Evolutionary conservation across 1,140 invertebrate genomes (phyloP).

Genomic region (Drosophila insularis): DNA sequence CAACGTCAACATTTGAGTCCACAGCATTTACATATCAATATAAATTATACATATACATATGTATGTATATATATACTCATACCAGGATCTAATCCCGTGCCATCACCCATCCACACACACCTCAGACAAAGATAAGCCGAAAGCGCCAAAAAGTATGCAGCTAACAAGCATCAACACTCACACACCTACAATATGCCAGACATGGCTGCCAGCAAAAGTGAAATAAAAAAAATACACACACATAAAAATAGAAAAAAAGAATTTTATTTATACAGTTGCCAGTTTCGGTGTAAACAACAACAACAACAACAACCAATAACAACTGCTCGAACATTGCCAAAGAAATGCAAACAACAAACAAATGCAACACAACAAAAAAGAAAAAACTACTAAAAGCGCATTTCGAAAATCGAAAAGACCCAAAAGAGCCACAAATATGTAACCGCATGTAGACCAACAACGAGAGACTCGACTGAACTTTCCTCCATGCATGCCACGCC

Average conservation of each 20-base stretch:
- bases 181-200: constrained; percentile 16
- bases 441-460: constrained; percentile 58
- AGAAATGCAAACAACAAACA: constrained; percentile 67
- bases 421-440: constrained; percentile 67
- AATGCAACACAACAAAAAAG: constrained; percentile 1
- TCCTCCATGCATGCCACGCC: constrained; percentile 7
- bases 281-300: constrained; percentile 46
- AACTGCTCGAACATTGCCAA: constrained; percentile 40
- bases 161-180: constrained; percentile 22
- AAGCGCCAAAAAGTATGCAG: constrained; percentile 43
- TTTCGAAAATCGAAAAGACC: constrained; percentile 73
- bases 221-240: neutral
- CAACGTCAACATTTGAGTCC: constrained; percentile 50
- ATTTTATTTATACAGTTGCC: constrained; percentile 60
- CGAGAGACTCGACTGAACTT: constrained; percentile 35
- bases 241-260: constrained; percentile 27
- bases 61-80: neutral
- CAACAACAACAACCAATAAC: constrained; percentile 35
- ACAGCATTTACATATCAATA: constrained; percentile 68
- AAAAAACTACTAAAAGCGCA: constrained; percentile 60
- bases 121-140: constrained; percentile 53
- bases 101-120: neutral
- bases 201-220: constrained; percentile 27
- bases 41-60: constrained; percentile 9
- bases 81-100: neutral